Percentiles rank a stretch among this genome's conserved stretches.
phyloP scores from a whole-genome alignment of 37 sponge, comb jelly and placozoan species.

The Mnemiopsis leidyi region DNA sequence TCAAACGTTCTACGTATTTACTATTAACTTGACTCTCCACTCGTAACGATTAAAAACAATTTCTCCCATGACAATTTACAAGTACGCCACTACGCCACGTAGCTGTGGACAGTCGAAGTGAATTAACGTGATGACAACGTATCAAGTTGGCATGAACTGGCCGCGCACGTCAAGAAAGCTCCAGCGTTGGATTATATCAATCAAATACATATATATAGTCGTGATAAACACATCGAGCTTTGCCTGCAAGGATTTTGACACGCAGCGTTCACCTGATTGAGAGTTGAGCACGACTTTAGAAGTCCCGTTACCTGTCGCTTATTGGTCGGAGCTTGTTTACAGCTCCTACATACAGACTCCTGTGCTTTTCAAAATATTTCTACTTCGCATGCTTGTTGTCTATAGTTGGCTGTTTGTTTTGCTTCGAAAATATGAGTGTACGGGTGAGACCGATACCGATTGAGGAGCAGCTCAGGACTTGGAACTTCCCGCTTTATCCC shows the following conservation, averaged over 20 bases:
- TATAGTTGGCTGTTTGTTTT: background rate
- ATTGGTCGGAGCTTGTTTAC: too few relatives aligned
- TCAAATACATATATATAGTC: background rate
- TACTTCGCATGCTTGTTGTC: background rate
- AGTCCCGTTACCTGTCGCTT: background rate
- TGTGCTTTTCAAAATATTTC: background rate
- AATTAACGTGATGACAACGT: background rate
- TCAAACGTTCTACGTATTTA: background rate
- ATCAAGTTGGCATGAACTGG: background rate
- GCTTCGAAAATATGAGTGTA: background rate
- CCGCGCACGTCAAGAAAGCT: too few relatives aligned
- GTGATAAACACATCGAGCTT: background rate
- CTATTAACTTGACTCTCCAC: background rate
- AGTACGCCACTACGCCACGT: background rate
- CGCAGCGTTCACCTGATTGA: background rate
- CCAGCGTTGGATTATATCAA: background rate
- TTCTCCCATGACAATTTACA: background rate
- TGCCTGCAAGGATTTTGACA: background rate
- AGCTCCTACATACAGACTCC: background rate
- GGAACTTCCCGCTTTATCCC: conserved; percentile 34
- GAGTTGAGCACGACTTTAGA: background rate
- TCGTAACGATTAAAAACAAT: background rate
- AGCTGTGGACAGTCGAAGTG: background rate
- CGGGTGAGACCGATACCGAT: background rate
- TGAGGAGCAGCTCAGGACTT: background rate